These are phyloP conservation scores for Ramphastos sulfuratus DNA, from an alignment of 2,113 vertebrate species.

Conservation along the genomic window DNA sequence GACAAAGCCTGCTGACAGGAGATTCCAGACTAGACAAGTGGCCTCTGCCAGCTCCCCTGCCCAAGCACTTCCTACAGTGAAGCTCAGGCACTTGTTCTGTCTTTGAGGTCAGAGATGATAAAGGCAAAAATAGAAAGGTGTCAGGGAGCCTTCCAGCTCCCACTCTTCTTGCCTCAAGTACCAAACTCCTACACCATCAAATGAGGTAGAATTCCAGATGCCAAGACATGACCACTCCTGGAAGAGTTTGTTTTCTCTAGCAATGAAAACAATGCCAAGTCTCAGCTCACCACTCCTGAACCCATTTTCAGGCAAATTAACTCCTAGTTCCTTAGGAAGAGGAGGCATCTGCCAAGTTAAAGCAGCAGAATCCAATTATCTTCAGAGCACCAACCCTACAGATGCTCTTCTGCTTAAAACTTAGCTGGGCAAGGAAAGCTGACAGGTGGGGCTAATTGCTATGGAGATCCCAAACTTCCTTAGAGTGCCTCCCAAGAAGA, in stretches of 20 bases:
- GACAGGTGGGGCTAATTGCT: not conserved
- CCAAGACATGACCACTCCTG: not conserved
- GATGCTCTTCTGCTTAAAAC: not conserved
- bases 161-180: not conserved
- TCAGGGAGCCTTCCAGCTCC: not conserved
- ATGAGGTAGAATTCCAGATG: not conserved
- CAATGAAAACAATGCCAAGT: not conserved
- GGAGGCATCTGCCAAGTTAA: not conserved
- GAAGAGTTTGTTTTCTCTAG: not conserved
- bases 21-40: not conserved
- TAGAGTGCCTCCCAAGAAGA: not conserved
- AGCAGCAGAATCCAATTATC: not conserved
- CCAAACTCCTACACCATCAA: not conserved
- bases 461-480: not conserved
- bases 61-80: not conserved
- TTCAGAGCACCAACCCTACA: not conserved
- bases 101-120: not conserved
- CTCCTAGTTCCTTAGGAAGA: not conserved
- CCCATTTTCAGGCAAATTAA: not conserved
- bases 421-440: not conserved
- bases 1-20: fast-evolving
- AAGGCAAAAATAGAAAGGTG: not conserved
- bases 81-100: not conserved
- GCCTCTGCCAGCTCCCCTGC: not conserved
- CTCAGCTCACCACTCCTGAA: not conserved